Evolutionary conservation across 2,797 vertebrate species (phyloP).

Genomic region (Thamnophis elegans): DNA sequence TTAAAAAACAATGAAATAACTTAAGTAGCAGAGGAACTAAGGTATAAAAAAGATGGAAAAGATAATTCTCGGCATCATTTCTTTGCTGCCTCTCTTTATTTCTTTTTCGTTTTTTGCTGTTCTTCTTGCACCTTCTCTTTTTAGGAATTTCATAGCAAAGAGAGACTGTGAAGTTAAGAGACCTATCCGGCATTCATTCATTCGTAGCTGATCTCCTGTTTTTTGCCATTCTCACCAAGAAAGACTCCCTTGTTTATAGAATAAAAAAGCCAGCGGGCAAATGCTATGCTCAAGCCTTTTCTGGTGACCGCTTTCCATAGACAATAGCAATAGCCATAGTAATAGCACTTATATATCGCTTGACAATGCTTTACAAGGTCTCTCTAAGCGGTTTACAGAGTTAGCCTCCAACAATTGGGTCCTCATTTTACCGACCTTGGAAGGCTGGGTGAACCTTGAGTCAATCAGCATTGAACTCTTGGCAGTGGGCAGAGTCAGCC

Average conservation of each 20-base stretch:
- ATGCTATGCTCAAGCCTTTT: background rate
- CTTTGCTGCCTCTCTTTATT: background rate
- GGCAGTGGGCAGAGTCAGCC: background rate
- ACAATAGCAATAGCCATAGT: background rate
- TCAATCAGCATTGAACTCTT: background rate
- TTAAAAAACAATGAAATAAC: background rate
- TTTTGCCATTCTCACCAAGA: background rate
- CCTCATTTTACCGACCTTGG: background rate
- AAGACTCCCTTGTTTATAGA: background rate
- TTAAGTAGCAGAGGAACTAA: background rate
- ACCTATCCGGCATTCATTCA: background rate
- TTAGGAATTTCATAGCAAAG: background rate
- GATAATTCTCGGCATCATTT: background rate
- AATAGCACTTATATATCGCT: background rate
- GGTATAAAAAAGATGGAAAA: background rate
- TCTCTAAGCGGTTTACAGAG: background rate
- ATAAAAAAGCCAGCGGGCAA: background rate
- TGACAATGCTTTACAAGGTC: background rate
- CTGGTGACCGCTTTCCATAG: background rate
- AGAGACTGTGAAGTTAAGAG: background rate
- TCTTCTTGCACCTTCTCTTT: background rate
- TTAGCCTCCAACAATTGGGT: background rate
- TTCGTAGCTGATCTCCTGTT: background rate
- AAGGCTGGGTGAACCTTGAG: background rate
- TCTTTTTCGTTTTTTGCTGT: background rate